phyloP scores from a whole-genome alignment of 2,888 invertebrate genomes.

The Trachelus stipa region DNA sequence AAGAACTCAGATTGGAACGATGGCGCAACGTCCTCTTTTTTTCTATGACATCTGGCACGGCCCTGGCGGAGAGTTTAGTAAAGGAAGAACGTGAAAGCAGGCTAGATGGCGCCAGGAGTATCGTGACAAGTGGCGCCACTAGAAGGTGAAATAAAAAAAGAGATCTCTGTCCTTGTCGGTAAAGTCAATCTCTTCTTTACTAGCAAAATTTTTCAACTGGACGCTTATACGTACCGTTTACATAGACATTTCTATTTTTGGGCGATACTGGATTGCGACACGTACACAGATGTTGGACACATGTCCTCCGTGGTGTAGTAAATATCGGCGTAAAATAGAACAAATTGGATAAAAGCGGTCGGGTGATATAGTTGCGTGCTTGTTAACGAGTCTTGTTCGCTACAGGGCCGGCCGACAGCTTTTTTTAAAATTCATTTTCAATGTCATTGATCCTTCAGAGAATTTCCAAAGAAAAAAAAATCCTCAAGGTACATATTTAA shows the following conservation, averaged over 20 bases:
- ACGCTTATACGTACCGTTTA: background rate
- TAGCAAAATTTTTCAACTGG: background rate
- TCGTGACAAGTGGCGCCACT: constrained; percentile 31
- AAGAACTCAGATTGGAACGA: background rate
- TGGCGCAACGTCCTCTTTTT: background rate
- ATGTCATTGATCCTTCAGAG: background rate
- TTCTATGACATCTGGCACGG: background rate
- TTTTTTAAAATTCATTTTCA: background rate
- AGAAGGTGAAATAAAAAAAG: constrained; percentile 4
- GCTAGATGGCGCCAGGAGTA: constrained; percentile 31
- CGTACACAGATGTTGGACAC: constrained; percentile 45
- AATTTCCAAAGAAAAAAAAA: background rate
- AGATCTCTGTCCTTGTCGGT: constrained; percentile 31
- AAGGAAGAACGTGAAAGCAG: background rate
- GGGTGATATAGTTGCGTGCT: background rate
- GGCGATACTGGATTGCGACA: constrained; percentile 27
- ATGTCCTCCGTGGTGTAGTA: constrained; percentile 35
- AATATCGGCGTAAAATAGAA: constrained; percentile 35
- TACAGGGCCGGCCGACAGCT: too few species aligned
- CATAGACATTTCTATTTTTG: constrained; percentile 25
- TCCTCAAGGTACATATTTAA: background rate
- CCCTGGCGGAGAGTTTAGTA: background rate
- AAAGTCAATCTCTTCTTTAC: constrained; percentile 13
- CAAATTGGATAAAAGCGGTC: constrained; percentile 9
- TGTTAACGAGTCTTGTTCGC: background rate